Percentiles rank a stretch among this genome's conserved stretches.
phyloP scores from a whole-genome alignment of 2,113 vertebrate species.

The Epinephelus lanceolatus region DNA sequence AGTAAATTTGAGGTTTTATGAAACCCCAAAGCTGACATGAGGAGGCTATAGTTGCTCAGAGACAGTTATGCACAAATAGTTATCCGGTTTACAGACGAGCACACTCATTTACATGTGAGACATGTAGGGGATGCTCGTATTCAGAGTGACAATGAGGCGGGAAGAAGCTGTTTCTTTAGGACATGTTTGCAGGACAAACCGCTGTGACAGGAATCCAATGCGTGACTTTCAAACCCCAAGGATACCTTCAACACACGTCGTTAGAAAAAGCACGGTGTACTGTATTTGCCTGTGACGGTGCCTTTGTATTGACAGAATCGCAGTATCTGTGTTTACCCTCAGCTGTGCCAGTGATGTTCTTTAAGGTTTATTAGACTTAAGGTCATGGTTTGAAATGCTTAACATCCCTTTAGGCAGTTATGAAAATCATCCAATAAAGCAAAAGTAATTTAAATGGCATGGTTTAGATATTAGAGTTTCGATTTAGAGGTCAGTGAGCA shows the following conservation, averaged over 20 bases:
- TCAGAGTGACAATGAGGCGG: neutral
- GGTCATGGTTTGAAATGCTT: neutral
- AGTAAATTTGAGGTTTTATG: no score
- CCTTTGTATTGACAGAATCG: neutral
- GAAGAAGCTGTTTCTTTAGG: neutral
- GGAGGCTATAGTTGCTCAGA: no score
- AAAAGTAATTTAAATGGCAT: neutral
- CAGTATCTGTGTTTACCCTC: neutral
- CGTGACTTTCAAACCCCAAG: neutral
- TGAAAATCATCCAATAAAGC: neutral
- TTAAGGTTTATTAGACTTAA: neutral
- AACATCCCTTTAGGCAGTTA: neutral
- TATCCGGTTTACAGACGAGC: no score
- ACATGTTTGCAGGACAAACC: neutral
- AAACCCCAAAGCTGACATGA: no score
- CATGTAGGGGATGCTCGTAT: neutral
- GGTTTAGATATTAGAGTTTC: neutral
- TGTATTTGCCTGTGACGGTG: no score
- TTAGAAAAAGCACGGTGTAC: neutral
- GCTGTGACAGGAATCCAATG: no score
- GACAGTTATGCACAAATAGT: no score
- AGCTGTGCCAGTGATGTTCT: neutral
- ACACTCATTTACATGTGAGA: neutral
- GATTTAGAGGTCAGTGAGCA: neutral
- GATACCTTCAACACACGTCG: neutral